Percentiles rank a stretch among this genome's conserved stretches.
Evolutionary conservation across 30 jellyfish, hydroid and myxozoan genomes (phyloP).

Genomic region (Hydra vulgaris): DNA sequence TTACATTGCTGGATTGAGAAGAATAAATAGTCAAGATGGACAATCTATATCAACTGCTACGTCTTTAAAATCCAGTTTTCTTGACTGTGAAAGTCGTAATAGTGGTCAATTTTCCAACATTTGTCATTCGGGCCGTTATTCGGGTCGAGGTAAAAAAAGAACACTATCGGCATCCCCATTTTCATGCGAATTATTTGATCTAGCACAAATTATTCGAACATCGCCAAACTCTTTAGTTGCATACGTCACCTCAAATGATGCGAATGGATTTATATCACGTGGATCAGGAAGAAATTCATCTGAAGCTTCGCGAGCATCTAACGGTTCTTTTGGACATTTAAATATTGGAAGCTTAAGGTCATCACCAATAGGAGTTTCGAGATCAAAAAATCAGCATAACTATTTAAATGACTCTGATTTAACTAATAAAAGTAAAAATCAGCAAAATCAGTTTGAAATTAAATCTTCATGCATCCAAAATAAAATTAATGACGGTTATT

Average conservation of each 20-base stretch:
- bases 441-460: background rate
- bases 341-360: constrained; percentile 74
- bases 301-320: constrained; percentile 71
- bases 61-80: constrained; percentile 60
- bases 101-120: constrained; percentile 59
- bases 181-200: constrained; percentile 64
- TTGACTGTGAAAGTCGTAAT: constrained; percentile 61
- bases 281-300: constrained; percentile 55
- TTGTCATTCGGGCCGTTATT: constrained; percentile 21
- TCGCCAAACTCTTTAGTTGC: constrained; percentile 92
- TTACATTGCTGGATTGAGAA: constrained; percentile 42
- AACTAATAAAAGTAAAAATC: background rate
- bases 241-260: constrained; percentile 46
- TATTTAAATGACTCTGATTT: background rate
- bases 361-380: constrained; percentile 54
- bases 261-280: constrained; percentile 10
- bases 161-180: constrained; percentile 72
- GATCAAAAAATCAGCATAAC: constrained; percentile 3
- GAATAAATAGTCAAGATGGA: constrained; percentile 46
- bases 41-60: constrained; percentile 80
- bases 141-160: constrained; percentile 76
- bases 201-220: constrained; percentile 68
- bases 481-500: too few species aligned
- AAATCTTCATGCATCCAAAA: too few species aligned
- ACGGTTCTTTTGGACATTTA: constrained; percentile 85